Evolutionary conservation across 2,113 vertebrate species (phyloP).

Genomic region (cattle (Bos taurus)): DNA sequence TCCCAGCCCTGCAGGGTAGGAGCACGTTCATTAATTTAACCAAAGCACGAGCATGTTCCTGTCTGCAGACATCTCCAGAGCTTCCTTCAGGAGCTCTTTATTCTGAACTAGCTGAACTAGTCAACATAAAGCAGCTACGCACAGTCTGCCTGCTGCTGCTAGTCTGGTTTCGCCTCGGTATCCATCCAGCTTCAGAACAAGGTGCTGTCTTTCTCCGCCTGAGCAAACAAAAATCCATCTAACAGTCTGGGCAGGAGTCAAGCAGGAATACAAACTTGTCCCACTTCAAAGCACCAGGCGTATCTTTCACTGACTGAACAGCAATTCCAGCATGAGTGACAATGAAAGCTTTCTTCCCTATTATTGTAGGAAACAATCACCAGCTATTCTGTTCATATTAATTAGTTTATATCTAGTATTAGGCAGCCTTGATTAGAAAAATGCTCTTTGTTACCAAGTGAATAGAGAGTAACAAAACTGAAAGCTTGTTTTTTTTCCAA

Average conservation of each 20-base stretch:
- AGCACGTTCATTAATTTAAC: not conserved
- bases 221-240: constrained; percentile 47
- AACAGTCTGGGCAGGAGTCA: constrained; percentile 21
- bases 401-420: constrained; percentile 69
- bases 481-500: constrained; percentile 28
- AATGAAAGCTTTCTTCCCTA: constrained; percentile 69
- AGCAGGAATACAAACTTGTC: constrained; percentile 45
- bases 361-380: constrained; percentile 70
- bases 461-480: constrained; percentile 59
- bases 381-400: constrained; percentile 68
- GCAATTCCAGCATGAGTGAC: constrained; percentile 28
- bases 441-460: constrained; percentile 67
- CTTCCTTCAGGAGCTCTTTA: not conserved
- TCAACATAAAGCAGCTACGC: not conserved
- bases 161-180: not conserved
- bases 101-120: not conserved
- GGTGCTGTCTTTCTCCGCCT: not conserved
- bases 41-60: not conserved
- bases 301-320: constrained; percentile 60
- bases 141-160: not conserved
- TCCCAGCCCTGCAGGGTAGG: not conserved
- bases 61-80: not conserved
- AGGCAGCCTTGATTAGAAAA: constrained; percentile 63
- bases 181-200: not conserved
- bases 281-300: constrained; percentile 52